These are phyloP conservation scores for Megalurothrips usitatus DNA, from an alignment of 2,888 invertebrate genomes.

Conservation along the genomic window DNA sequence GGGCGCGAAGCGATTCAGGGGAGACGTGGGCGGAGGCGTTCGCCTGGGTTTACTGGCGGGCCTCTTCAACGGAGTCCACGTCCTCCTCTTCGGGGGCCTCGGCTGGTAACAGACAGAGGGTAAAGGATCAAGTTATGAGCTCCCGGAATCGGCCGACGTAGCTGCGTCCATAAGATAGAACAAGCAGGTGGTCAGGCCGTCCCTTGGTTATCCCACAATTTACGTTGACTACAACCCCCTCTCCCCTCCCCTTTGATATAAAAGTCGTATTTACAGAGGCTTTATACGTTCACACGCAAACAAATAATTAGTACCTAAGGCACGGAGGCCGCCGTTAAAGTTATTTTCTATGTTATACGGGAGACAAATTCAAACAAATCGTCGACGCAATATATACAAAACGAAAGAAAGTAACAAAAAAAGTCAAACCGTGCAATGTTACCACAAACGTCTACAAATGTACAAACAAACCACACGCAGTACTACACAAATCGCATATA, in stretches of 20 bases:
- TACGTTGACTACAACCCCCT: too few relatives aligned
- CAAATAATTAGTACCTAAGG: neutral
- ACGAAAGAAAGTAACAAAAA: neutral
- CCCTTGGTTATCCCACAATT: too few relatives aligned
- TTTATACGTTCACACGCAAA: neutral
- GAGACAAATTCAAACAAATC: neutral
- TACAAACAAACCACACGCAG: conserved; percentile 3
- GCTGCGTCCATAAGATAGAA: too few relatives aligned
- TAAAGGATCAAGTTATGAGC: too few relatives aligned
- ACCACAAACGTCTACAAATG: neutral
- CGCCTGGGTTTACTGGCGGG: too few relatives aligned
- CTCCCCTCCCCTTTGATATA: too few relatives aligned
- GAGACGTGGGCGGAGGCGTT: neutral
- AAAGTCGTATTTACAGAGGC: neutral
- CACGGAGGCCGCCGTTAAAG: neutral
- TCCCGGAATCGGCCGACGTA: too few relatives aligned
- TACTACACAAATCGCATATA: neutral
- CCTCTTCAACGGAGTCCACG: neutral
- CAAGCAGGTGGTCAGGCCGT: too few relatives aligned
- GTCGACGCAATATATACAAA: neutral
- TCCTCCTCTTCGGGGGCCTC: neutral
- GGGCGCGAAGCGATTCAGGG: neutral
- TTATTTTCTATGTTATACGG: neutral
- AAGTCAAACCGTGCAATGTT: neutral
- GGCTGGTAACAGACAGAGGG: neutral